Percentiles rank a stretch among this genome's conserved stretches.
These are phyloP conservation scores for Turritopsis dohrnii DNA, from an alignment of 30 jellyfish, hydroid and myxozoan species.

Conservation along the genomic window DNA sequence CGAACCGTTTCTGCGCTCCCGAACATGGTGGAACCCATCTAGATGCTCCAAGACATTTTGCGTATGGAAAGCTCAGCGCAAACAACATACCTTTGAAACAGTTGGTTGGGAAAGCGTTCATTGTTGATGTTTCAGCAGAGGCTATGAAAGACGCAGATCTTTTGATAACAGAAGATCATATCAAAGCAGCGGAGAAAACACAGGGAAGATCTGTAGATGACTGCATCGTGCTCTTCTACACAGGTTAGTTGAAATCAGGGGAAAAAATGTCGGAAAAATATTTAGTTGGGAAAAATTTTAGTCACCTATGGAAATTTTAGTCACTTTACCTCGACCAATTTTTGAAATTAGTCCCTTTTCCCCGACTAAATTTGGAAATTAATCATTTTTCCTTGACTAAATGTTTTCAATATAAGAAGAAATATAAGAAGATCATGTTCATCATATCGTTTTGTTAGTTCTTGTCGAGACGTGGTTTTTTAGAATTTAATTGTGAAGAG, in stretches of 20 bases:
- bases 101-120: constrained; percentile 45
- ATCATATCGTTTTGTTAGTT: too few species aligned
- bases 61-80: constrained; percentile 51
- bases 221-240: constrained; percentile 46
- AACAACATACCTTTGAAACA: constrained; percentile 42
- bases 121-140: constrained; percentile 45
- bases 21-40: constrained; percentile 89
- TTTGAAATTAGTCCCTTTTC: too few species aligned
- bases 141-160: constrained; percentile 42
- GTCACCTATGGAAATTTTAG: too few species aligned
- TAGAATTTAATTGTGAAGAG: too few species aligned
- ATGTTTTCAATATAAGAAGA: too few species aligned
- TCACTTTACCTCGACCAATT: too few species aligned
- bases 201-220: constrained; percentile 39
- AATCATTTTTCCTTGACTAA: too few species aligned
- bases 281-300: too few species aligned
- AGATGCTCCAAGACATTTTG: constrained; percentile 87
- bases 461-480: too few species aligned
- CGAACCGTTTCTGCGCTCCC: constrained; percentile 56
- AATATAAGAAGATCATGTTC: too few species aligned
- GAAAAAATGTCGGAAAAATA: too few species aligned
- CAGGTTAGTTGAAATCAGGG: constrained; percentile 56
- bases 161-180: constrained; percentile 33
- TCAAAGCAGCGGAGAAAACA: constrained; percentile 43
- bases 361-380: too few species aligned